phyloP scores from a whole-genome alignment of 2,113 vertebrate genomes.

The Marcusenius ussheri region DNA sequence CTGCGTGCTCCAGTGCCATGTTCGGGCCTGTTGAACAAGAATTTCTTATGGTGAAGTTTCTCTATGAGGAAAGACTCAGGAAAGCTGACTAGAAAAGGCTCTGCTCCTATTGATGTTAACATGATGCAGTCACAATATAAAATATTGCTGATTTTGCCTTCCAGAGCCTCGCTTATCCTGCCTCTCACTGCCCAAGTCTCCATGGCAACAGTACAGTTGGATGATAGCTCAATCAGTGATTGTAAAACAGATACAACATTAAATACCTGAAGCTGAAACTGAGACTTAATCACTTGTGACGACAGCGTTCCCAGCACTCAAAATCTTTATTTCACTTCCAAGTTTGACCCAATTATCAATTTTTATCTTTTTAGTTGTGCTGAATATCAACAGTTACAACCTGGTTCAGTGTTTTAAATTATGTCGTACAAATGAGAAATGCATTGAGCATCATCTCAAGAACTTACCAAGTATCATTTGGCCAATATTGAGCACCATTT shows the following conservation, averaged over 20 bases:
- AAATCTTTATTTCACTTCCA: not conserved
- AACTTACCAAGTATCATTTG: not conserved
- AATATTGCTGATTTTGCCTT: not conserved
- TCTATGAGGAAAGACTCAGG: not conserved
- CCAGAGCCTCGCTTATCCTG: not conserved
- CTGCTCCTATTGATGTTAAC: not conserved
- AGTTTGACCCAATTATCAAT: not conserved
- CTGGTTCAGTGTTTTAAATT: not conserved
- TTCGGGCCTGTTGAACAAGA: not conserved
- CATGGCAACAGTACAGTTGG: not conserved
- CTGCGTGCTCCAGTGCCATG: not conserved
- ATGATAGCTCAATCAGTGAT: not conserved
- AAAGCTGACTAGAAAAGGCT: not conserved
- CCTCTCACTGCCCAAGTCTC: not conserved
- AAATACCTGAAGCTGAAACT: slow-evolving; percentile 4
- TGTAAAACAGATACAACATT: not conserved
- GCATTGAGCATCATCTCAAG: not conserved
- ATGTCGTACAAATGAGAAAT: not conserved
- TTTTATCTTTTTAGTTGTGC: not conserved
- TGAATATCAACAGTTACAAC: not conserved
- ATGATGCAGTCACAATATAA: not conserved
- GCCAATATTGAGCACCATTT: not conserved
- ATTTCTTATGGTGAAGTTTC: not conserved
- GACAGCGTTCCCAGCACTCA: not conserved
- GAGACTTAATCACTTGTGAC: not conserved